Percentiles rank a stretch among this genome's conserved stretches.
phyloP scores from a whole-genome alignment of 2,888 invertebrate species.

The Periphyllus acericola region DNA sequence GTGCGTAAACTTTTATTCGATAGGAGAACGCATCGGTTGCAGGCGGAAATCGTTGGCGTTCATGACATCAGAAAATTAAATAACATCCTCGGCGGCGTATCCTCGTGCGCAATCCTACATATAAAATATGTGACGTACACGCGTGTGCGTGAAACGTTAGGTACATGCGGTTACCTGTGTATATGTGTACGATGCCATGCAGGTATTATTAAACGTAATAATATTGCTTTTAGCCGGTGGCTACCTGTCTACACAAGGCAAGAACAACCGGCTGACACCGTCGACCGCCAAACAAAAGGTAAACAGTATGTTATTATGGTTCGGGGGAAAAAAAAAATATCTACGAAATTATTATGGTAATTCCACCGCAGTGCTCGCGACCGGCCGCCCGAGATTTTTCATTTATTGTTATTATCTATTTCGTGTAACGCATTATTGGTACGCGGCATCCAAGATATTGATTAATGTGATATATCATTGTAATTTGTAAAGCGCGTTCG shows the following conservation, averaged over 20 bases:
- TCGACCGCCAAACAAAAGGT: background rate
- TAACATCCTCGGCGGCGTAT: background rate
- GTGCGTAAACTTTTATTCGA: conserved; percentile 24
- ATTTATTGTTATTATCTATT: background rate
- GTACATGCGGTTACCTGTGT: background rate
- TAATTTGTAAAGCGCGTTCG: too few species aligned
- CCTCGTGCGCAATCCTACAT: conserved; percentile 14
- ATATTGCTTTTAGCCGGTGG: conserved; percentile 37
- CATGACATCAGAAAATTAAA: conserved; percentile 46
- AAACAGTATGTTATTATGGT: conserved; percentile 29
- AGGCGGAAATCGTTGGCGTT: conserved; percentile 55
- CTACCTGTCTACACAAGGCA: conserved; percentile 22
- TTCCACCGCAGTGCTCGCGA: background rate
- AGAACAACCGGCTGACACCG: conserved; percentile 1
- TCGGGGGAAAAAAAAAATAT: background rate
- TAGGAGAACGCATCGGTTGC: conserved; percentile 21
- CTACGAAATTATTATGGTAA: conserved; percentile 24
- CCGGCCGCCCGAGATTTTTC: background rate
- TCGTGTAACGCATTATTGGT: background rate
- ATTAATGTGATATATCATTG: background rate
- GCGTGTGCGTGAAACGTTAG: background rate
- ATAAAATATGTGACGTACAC: background rate
- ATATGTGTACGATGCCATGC: background rate
- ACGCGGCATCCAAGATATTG: background rate
- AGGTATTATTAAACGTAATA: conserved; percentile 1